Percentiles rank a stretch among this genome's conserved stretches.
phyloP scores from a whole-genome alignment of 2,888 invertebrate genomes.

The Brenthis ino region DNA sequence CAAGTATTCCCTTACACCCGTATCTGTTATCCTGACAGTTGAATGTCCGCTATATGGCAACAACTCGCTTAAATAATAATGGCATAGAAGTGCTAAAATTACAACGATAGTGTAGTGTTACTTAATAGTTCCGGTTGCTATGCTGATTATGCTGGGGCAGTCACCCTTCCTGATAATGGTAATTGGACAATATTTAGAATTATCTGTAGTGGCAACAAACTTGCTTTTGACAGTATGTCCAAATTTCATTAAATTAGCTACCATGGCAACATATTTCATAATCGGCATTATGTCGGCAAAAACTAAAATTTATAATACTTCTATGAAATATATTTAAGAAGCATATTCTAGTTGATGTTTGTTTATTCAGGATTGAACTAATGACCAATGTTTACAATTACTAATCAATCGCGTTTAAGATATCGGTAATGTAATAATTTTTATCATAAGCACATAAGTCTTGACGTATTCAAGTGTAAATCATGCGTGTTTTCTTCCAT shows the following conservation, averaged over 20 bases:
- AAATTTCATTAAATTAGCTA: background rate
- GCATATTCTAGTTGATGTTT: no score
- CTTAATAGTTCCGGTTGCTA: conserved; percentile 39
- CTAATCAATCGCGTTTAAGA: conserved; percentile 19
- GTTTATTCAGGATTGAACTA: background rate
- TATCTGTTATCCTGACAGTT: conserved; percentile 21
- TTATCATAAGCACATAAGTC: conserved; percentile 16
- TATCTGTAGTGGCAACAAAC: conserved; percentile 20
- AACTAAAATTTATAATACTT: no score
- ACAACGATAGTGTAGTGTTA: conserved; percentile 35
- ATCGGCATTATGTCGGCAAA: no score
- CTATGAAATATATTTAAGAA: no score
- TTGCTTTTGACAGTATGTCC: background rate
- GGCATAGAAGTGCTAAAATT: conserved; percentile 32
- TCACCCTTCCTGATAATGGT: conserved; percentile 34
- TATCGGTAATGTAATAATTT: conserved; percentile 25
- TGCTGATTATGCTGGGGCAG: conserved; percentile 32
- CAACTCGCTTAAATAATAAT: conserved; percentile 21
- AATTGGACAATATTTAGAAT: conserved; percentile 24
- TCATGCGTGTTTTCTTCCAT: conserved; percentile 30
- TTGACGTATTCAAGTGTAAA: conserved; percentile 25
- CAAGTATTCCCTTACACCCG: background rate
- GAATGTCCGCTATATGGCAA: conserved; percentile 17
- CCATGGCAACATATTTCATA: background rate
- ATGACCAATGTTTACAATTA: background rate